Conservation (phyloP, 1,140 invertebrate genomes). For the Lasaia peninsularis region DNA sequence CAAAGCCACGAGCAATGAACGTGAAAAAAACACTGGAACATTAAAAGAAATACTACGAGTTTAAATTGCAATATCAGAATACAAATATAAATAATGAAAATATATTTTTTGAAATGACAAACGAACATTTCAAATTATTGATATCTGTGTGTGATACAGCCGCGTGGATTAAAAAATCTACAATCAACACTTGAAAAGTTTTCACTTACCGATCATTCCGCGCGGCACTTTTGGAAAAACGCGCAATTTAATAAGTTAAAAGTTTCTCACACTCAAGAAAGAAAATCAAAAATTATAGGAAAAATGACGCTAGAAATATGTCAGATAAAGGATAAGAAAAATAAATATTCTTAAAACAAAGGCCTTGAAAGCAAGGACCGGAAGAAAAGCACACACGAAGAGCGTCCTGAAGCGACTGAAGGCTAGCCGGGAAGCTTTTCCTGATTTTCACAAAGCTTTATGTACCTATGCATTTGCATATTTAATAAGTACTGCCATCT, state of each 20-base stretch:
- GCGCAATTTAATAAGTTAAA: constrained; percentile 52
- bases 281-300: neutral
- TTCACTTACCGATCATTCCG: constrained; percentile 67
- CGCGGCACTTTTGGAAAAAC: constrained; percentile 37
- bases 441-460: constrained; percentile 18
- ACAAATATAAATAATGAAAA: too few relatives aligned
- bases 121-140: neutral
- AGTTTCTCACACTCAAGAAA: constrained; percentile 33
- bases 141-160: neutral
- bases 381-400: constrained; percentile 42
- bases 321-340: neutral
- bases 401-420: constrained; percentile 65
- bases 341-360: constrained; percentile 19
- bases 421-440: constrained; percentile 55
- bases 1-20: too few relatives aligned
- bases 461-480: neutral
- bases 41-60: too few relatives aligned
- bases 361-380: constrained; percentile 15
- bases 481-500: constrained; percentile 7
- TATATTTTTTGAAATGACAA: too few relatives aligned
- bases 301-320: neutral
- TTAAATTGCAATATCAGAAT: too few relatives aligned
- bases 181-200: constrained; percentile 24
- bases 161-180: neutral
- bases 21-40: too few relatives aligned